Conservation (phyloP, 2,113 vertebrate genomes). For the Cathartes aura region DNA sequence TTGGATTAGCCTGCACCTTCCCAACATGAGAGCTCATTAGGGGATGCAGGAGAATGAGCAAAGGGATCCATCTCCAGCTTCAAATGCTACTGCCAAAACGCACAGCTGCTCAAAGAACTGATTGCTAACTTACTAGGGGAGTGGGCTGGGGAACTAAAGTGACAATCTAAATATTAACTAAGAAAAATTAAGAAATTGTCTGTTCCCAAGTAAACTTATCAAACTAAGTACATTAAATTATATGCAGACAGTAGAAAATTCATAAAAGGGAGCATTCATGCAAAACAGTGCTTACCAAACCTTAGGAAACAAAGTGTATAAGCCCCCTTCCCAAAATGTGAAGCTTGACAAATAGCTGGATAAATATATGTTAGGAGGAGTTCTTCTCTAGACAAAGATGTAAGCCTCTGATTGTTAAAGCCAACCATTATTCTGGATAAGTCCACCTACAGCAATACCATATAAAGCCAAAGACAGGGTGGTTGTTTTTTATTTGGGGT, state of each 20-base stretch:
- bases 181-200: background rate
- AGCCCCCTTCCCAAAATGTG: background rate
- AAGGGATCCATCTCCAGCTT: background rate
- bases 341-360: conserved; percentile 11
- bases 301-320: background rate
- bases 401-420: conserved; percentile 21
- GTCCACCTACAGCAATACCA: conserved; percentile 50
- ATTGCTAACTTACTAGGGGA: background rate
- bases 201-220: background rate
- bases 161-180: background rate
- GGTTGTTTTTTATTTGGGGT: conserved; percentile 34
- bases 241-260: background rate
- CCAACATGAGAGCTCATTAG: background rate
- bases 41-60: background rate
- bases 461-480: conserved; percentile 49
- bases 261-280: background rate
- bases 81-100: background rate
- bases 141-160: background rate
- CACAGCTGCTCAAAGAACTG: background rate
- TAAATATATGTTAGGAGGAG: background rate
- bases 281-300: background rate
- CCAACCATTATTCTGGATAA: conserved; percentile 4
- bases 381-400: conserved; percentile 23
- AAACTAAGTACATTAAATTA: background rate
- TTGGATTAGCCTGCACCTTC: background rate